Conservation (phyloP, 2,113 vertebrate genomes). For the Helogale parvula region DNA sequence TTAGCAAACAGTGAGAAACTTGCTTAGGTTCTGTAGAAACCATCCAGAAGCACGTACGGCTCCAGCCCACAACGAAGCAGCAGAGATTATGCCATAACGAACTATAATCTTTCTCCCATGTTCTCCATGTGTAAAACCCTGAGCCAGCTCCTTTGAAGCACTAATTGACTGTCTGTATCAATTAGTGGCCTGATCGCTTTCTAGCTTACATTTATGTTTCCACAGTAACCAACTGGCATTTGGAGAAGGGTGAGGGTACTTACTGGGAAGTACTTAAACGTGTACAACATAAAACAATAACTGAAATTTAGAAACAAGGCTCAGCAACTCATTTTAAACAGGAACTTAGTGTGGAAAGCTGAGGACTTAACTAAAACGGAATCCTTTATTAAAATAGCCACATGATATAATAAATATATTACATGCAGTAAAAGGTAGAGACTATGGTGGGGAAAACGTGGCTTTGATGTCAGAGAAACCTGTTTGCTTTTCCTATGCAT, state of each 20-base stretch:
- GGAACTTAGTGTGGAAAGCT: not conserved
- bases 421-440: not conserved
- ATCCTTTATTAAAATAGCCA: not conserved
- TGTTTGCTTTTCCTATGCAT: not conserved
- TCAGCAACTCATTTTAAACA: slow-evolving; percentile 28
- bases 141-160: slow-evolving; percentile 87
- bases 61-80: slow-evolving; percentile 81
- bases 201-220: slow-evolving; percentile 83
- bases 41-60: slow-evolving; percentile 81
- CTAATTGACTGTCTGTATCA: slow-evolving; percentile 89
- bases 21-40: slow-evolving; percentile 84
- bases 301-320: slow-evolving; percentile 46
- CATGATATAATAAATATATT: not conserved
- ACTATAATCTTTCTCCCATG: slow-evolving; percentile 83
- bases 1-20: slow-evolving; percentile 78
- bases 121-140: slow-evolving; percentile 84
- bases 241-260: slow-evolving; percentile 49
- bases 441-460: not conserved
- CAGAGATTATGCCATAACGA: slow-evolving; percentile 85
- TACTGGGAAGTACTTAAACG: slow-evolving; percentile 71
- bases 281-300: slow-evolving; percentile 62
- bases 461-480: not conserved
- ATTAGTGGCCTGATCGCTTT: slow-evolving; percentile 85
- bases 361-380: not conserved
- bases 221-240: slow-evolving; percentile 81